phyloP scores from a whole-genome alignment of 2,888 invertebrate genomes.

The Cerastis leucographa region DNA sequence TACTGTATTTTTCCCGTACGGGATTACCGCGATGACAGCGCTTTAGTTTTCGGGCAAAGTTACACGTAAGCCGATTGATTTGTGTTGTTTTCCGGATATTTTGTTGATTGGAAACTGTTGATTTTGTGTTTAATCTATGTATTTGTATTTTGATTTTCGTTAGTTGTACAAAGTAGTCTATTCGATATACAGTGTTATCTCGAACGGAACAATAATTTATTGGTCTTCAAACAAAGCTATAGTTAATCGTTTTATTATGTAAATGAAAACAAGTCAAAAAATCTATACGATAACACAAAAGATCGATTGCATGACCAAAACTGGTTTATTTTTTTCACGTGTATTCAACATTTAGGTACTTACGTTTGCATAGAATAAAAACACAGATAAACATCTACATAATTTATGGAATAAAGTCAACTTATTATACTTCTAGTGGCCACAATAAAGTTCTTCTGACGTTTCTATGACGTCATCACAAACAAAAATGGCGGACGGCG shows the following conservation, averaged over 20 bases:
- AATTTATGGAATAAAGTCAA: constrained; percentile 66
- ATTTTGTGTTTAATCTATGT: neutral
- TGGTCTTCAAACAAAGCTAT: neutral
- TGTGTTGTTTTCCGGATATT: constrained; percentile 41
- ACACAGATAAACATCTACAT: constrained; percentile 51
- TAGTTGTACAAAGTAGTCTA: constrained; percentile 3
- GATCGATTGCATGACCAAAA: constrained; percentile 31
- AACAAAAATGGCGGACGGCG: constrained; percentile 60
- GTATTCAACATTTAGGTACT: constrained; percentile 44
- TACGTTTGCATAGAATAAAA: constrained; percentile 36
- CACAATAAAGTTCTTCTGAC: constrained; percentile 51
- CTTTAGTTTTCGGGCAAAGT: constrained; percentile 50
- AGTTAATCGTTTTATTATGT: constrained; percentile 21
- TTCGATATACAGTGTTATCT: neutral
- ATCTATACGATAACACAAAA: constrained; percentile 24
- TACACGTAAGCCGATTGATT: constrained; percentile 59
- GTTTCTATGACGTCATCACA: constrained; percentile 60
- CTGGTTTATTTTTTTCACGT: constrained; percentile 30
- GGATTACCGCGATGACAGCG: constrained; percentile 69
- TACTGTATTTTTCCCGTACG: constrained; percentile 67
- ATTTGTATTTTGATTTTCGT: neutral
- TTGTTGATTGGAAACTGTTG: constrained; percentile 13
- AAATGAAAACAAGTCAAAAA: constrained; percentile 16
- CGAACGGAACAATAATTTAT: neutral
- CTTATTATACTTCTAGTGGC: constrained; percentile 57